A percentile compares a stretch with the other conserved stretches of the same genome.
phyloP scores from a whole-genome alignment of 64 coral and sea anemone genomes.

The Porites lutea region DNA sequence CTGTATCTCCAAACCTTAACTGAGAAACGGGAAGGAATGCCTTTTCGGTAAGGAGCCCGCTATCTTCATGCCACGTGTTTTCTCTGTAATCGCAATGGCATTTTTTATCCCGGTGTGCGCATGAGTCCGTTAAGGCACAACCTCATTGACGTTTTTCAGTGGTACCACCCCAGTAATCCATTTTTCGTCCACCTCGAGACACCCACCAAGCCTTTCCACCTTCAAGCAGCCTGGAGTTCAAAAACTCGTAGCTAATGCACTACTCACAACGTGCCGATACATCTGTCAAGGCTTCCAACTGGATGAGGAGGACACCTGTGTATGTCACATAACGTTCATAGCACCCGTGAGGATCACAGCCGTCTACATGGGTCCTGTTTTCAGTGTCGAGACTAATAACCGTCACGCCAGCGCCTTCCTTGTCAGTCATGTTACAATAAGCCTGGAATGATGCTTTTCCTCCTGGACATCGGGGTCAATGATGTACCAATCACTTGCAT shows the following conservation, averaged over 20 bases:
- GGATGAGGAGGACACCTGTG: neutral
- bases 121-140: neutral
- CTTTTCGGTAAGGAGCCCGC: slow-evolving; percentile 12
- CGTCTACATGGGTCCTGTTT: neutral
- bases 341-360: neutral
- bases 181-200: neutral
- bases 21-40: neutral
- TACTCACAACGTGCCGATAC: slow-evolving; percentile 44
- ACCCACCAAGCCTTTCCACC: neutral
- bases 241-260: slow-evolving; percentile 39
- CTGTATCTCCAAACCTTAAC: slow-evolving; percentile 12
- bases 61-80: neutral
- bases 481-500: neutral
- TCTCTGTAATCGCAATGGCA: neutral
- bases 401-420: slow-evolving; percentile 20
- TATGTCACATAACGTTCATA: slow-evolving; percentile 20
- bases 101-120: neutral
- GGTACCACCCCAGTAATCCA: neutral
- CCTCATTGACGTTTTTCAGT: neutral
- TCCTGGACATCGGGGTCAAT: slow-evolving; percentile 3
- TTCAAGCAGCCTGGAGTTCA: neutral
- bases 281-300: slow-evolving; percentile 18
- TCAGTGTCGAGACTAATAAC: slow-evolving; percentile 23
- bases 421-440: slow-evolving; percentile 44
- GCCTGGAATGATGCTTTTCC: slow-evolving; percentile 4